Evolutionary conservation across 2,113 vertebrate species (phyloP), one percentile per base, ranked within the genome.

Genomic region (Sclerurus mexicanus): DNA sequence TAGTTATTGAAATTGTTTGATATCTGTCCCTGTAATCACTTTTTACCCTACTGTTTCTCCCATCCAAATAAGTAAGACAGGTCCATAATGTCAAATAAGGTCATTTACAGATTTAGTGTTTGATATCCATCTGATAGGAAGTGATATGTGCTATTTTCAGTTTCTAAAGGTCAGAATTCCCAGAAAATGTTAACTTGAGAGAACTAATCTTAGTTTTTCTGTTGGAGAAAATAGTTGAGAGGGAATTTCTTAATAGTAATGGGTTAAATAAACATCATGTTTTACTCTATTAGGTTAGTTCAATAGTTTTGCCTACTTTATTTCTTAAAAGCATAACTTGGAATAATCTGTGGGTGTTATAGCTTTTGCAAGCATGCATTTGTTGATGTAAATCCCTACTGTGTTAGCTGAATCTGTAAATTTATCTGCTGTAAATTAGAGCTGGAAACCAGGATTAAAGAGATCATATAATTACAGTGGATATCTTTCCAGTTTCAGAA

Each of bases 401-500:
- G 21, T 37, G 89, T 87, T 64, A 91, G 64, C 86, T 93, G 85
- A 79, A 87, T 95, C 86, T 90, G 69, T 91, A 91, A 94, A 85
- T 89, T 93, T 77, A 78, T 92, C 89, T 81, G 46, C 82, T 95
- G 76, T 89, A 90, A 96, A 87, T 85, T 87, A 62, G 73, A 96
- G 74, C 89, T 96, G 94, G 90, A 96, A 96, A 94, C 53, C 59
- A 78, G 78, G 79, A 73, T 85, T 95, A 93, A 52, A 77, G 83
- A 92, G 89, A 91, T 90, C 87, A 75, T 93, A 79, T 82, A 84
- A 79, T 95, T 97, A 81, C 87, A 86, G 85, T 66, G 69, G 44
- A 56, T 96, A 64, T 90, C 95, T 93, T 97, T 91, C 84, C 91
- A 95, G 83, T 94, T 96, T 93, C 92, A 96, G 91, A 97, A 97